phyloP scores from a whole-genome alignment of 2,797 vertebrate species.

The Pseudomugil tenellus region DNA sequence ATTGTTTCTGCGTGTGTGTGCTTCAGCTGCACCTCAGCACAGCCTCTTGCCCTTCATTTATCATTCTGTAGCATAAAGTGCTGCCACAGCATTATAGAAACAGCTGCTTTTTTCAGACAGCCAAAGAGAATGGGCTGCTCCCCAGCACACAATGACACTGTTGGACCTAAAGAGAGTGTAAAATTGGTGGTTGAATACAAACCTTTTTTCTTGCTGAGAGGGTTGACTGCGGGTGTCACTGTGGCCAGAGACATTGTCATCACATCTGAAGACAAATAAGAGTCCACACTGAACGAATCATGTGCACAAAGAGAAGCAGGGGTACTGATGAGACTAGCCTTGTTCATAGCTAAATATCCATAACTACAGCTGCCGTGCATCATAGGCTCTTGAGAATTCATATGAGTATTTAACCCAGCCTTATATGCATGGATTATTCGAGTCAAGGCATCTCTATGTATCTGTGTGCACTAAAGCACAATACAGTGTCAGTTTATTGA shows the following conservation, averaged over 20 bases:
- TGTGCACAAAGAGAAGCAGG: slow-evolving; percentile 66
- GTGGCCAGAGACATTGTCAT: slow-evolving; percentile 67
- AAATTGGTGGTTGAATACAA: slow-evolving; percentile 82
- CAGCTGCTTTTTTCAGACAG: slow-evolving; percentile 90
- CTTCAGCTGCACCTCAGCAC: slow-evolving; percentile 76
- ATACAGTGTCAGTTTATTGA: slow-evolving; percentile 49
- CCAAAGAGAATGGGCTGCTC: slow-evolving; percentile 73
- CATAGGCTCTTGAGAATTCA: slow-evolving; percentile 56
- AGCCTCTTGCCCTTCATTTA: slow-evolving; percentile 83
- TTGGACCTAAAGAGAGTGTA: slow-evolving; percentile 80
- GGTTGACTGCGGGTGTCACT: slow-evolving; percentile 73
- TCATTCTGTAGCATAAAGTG: slow-evolving; percentile 86
- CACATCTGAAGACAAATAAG: slow-evolving; percentile 70
- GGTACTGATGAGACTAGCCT: slow-evolving; percentile 44
- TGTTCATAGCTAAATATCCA: slow-evolving; percentile 61
- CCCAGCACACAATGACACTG: slow-evolving; percentile 76
- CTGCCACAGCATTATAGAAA: slow-evolving; percentile 85
- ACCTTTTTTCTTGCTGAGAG: slow-evolving; percentile 72
- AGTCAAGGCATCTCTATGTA: slow-evolving; percentile 57
- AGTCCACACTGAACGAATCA: slow-evolving; percentile 60
- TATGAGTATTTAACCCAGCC: slow-evolving; percentile 56
- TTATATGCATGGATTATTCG: slow-evolving; percentile 53
- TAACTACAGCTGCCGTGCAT: slow-evolving; percentile 74
- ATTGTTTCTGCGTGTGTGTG: slow-evolving; percentile 67
- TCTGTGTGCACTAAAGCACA: slow-evolving; percentile 34